phyloP scores from a whole-genome alignment of 2,797 vertebrate species.

The Tarsius wallacei region DNA sequence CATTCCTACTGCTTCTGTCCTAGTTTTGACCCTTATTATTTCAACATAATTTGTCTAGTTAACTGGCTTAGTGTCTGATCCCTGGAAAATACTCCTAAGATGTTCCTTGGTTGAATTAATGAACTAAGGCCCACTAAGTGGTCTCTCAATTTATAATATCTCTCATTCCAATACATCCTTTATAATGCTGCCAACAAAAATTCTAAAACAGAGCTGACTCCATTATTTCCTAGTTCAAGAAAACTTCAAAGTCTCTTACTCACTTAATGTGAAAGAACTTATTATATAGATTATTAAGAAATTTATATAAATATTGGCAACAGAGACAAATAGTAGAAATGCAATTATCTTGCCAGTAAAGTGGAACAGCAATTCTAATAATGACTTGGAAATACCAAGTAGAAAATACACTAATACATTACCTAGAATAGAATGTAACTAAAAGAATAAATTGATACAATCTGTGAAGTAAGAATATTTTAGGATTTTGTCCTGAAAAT shows the following conservation, averaged over 20 bases:
- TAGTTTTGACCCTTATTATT: not conserved
- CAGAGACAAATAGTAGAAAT: not conserved
- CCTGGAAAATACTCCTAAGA: not conserved
- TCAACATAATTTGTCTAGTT: not conserved
- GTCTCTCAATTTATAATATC: not conserved
- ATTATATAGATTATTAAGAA: conserved; percentile 36
- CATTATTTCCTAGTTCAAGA: conserved; percentile 2
- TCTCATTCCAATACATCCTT: not conserved
- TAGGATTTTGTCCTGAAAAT: not conserved
- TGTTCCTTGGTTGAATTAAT: not conserved
- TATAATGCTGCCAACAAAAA: not conserved
- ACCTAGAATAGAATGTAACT: not conserved
- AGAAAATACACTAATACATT: not conserved
- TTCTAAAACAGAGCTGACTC: not conserved
- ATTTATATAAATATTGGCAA: not conserved
- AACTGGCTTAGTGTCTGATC: not conserved
- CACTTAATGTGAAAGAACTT: not conserved
- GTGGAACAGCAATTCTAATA: not conserved
- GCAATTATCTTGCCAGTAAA: conserved; percentile 34
- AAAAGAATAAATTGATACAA: not conserved
- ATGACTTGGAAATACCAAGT: not conserved
- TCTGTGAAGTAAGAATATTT: not conserved
- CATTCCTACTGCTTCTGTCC: not conserved
- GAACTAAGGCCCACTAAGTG: not conserved
- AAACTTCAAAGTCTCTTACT: not conserved